Base-by-base conservation (phyloP, 2,888 invertebrate species). In the Heliconius ethilla region DNA sequence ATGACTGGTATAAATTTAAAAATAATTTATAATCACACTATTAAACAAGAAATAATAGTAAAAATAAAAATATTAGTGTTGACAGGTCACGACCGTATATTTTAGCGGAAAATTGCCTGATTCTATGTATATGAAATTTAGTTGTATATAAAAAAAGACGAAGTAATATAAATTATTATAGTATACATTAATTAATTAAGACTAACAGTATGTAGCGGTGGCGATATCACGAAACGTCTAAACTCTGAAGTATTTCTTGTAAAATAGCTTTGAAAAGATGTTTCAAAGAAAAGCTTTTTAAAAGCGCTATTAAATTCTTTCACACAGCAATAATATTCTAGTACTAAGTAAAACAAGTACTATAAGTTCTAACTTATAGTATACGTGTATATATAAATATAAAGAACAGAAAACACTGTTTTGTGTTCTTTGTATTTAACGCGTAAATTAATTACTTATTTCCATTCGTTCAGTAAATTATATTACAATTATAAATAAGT, bases 71-170 rank as follows among this genome's bases (percentile, higher is more conserved):
- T 37, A 22, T 27, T 27, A 45, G 74, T 63, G 74, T 65, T 65
- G 65, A 74, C 74, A 62, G 63, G 65, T 74, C 65, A 74, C 74
- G 74, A 74, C 45, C 10, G n/a, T 5, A 59, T n/a, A 33, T 59
- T 33, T 13, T 25, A 33, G 59, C 27, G 27, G 13, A 15, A 62
- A 63, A 29, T 29, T 63, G 15, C 27, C 27, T 5, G 4, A 62
- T 27, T 62, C 22, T 55, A 22, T 55, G 9, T 55, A 22, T 22
- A 55, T 59, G 11, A 59, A n/a, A n/a, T 59, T 11, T 10, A n/a
- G 2, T 63, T 63, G 27, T 63, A 29, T 63, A 5, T 29, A 63
- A 63, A 25, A 62, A n/a, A 5, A 25, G 9, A 2, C 25, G 15
- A 51, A 45, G 70, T 70, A 27, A 66, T 33, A 66, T 9, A 66